Conservation (phyloP, 2,888 invertebrate species). For the Uloborus plumipes region DNA sequence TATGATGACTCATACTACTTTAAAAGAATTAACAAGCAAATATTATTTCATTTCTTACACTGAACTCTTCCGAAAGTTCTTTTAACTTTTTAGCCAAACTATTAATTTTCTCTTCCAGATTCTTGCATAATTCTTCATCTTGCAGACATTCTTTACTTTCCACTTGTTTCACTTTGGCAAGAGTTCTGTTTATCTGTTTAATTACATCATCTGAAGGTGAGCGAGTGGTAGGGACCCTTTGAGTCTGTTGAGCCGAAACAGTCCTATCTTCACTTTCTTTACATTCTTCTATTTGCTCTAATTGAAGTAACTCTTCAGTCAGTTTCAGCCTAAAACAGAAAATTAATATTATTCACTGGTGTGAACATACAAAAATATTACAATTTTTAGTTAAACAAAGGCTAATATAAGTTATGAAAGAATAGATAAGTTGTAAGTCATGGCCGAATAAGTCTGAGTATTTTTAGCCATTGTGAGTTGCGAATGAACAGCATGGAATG, state of each 20-base stretch:
- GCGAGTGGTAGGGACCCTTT: background rate
- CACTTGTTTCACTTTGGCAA: slow-evolving; percentile 36
- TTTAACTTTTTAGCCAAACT: slow-evolving; percentile 31
- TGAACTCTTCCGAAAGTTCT: slow-evolving; percentile 29
- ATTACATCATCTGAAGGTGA: slow-evolving; percentile 6
- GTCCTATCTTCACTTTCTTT: no score
- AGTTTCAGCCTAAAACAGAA: background rate
- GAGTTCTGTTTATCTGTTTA: slow-evolving; percentile 33
- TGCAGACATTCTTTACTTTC: slow-evolving; percentile 42
- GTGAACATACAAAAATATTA: no score
- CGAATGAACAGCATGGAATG: no score
- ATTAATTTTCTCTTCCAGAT: slow-evolving; percentile 29
- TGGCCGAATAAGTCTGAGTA: no score
- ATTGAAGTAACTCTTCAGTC: background rate
- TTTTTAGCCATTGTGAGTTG: no score
- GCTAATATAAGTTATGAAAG: no score
- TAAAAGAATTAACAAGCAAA: background rate
- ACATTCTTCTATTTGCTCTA: background rate
- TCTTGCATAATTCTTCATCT: slow-evolving; percentile 34
- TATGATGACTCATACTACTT: no score
- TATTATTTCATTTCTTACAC: slow-evolving; percentile 9
- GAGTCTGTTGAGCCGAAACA: background rate
- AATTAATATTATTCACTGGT: no score
- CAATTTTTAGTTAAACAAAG: no score
- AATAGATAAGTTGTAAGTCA: no score